Evolutionary conservation across 2,797 vertebrate genomes (phyloP), one percentile per base, ranked within the genome.

Genomic region (Sebastes miniatus): DNA sequence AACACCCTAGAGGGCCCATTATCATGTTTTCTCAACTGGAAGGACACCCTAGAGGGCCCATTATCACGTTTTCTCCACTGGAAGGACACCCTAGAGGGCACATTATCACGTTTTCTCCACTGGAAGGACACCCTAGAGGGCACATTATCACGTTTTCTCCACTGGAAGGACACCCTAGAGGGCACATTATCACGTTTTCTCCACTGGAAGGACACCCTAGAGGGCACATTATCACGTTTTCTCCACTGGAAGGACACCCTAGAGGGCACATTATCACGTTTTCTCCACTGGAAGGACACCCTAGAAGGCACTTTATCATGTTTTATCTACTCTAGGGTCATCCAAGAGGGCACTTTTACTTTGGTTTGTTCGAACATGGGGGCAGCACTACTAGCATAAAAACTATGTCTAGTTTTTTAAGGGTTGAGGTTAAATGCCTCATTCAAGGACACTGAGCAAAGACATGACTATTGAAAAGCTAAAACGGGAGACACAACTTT

Each of bases 121-220:
- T 36, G 11, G 34, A 36, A 36, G 0, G 0, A 1, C 34, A 36
- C 10, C 0, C 34, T 0, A 36, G 34, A 36, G 0, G 0, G 36
- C 0, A 5, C 12, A 6, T 39, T 14, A 36, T 36, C 11, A 36
- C 0, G 1, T 36, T 36, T 36, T 36, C 36, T 36, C 4, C 11
- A 39, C 36, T 39, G 12, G 39, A 43, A 43, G 39, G 2, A 0
- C 13, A 43, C 39, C 0, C 39, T 0, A 43, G 13, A 43, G 5
- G 0, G 43, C 14, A 18, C 43, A 0, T 47, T 3, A 43, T 39
- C 39, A 43, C 0, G 2, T 43, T 43, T 43, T 43, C 13, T 43
- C 5, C 0, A 43, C 39, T 43, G 39, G 39, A 43, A 43, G 39
- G 0, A 0, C 13, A 43, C 39, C 1, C 39, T 1, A 43, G 0